Conservation (phyloP, 2,113 vertebrate species). For the Gymnobelideus leadbeateri region DNA sequence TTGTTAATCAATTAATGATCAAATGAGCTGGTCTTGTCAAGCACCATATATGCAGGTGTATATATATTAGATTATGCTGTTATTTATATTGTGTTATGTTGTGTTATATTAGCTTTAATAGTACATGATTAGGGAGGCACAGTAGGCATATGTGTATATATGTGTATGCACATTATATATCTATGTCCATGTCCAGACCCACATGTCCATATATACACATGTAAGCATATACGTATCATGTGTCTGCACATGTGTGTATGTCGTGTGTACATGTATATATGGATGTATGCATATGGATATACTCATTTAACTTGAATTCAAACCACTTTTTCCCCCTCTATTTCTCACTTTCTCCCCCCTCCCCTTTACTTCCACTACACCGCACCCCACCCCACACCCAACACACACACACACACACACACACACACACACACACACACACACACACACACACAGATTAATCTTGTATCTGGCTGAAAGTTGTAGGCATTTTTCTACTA, state of each 20-base stretch:
- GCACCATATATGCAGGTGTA: neutral
- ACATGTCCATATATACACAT: no score
- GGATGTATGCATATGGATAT: no score
- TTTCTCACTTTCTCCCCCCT: neutral
- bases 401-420: no score
- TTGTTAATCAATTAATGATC: neutral
- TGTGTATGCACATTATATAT: neutral
- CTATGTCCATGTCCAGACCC: neutral
- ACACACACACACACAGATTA: neutral
- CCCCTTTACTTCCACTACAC: accelerated
- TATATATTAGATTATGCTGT: no score
- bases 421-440: neutral
- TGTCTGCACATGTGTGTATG: neutral
- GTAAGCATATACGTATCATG: no score
- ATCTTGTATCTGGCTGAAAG: neutral
- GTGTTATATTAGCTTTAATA: neutral
- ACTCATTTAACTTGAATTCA: neutral
- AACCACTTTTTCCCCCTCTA: neutral
- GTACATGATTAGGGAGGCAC: neutral
- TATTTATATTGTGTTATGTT: neutral
- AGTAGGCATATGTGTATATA: accelerated
- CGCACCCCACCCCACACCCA: neutral
- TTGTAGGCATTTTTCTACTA: neutral
- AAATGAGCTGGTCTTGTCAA: neutral
- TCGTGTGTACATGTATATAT: neutral